Percentiles rank a stretch among this genome's conserved stretches.
Conservation (phyloP, 23 tunicate species). For the Halocynthia aurantium region DNA sequence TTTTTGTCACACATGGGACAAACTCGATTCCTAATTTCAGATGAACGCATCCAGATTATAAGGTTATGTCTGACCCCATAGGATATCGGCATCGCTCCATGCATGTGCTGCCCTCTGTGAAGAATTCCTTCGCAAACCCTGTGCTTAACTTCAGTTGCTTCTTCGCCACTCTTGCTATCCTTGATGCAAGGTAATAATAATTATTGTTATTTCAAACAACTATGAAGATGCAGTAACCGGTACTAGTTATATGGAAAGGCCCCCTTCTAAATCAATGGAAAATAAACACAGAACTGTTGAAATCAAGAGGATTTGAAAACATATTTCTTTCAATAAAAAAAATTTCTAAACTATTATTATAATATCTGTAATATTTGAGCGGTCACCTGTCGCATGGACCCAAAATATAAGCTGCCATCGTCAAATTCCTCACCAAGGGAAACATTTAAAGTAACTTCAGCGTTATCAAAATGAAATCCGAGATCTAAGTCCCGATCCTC, state of each 20-base stretch:
- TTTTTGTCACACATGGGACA: slow-evolving; percentile 79
- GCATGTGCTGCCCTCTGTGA: slow-evolving; percentile 80
- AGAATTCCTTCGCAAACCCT: slow-evolving; percentile 42
- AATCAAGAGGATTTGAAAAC: too few relatives aligned
- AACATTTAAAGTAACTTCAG: slow-evolving; percentile 80
- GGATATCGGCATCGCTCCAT: slow-evolving; percentile 73
- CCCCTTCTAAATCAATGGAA: too few relatives aligned
- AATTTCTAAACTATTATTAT: too few relatives aligned
- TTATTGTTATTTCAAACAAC: too few relatives aligned
- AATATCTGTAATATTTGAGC: background rate
- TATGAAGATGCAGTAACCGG: too few relatives aligned
- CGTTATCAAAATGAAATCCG: slow-evolving; percentile 71
- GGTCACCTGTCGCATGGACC: slow-evolving; percentile 51
- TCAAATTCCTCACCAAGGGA: slow-evolving; percentile 60
- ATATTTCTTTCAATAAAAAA: too few relatives aligned
- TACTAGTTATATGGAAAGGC: too few relatives aligned
- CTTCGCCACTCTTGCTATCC: too few relatives aligned
- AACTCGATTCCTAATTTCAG: slow-evolving; percentile 40
- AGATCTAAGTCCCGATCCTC: slow-evolving; percentile 50
- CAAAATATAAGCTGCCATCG: slow-evolving; percentile 78
- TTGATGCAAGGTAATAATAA: too few relatives aligned
- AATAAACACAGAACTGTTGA: too few relatives aligned
- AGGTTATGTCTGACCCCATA: slow-evolving; percentile 58
- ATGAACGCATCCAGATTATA: slow-evolving; percentile 78
- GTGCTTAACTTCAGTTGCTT: slow-evolving; percentile 46